These are phyloP conservation scores for Dasypus novemcinctus DNA, from an alignment of 2,113 vertebrate genomes.

Conservation along the genomic window DNA sequence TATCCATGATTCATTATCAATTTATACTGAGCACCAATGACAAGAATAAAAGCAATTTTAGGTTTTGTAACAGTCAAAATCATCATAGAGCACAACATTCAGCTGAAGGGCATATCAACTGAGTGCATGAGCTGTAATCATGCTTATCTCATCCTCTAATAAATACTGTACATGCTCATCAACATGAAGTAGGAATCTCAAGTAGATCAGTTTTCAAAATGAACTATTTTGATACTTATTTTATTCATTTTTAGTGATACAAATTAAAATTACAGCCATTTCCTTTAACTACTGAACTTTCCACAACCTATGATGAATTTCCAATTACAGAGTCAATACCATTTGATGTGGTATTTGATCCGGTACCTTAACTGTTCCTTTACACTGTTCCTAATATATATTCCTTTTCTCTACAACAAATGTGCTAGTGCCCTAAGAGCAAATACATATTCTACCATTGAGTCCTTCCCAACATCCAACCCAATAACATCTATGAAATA, in stretches of 20 bases:
- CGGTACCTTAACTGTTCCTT: background rate
- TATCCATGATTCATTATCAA: background rate
- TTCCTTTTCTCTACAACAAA: constrained; percentile 12
- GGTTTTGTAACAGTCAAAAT: background rate
- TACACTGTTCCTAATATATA: background rate
- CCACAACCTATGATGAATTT: background rate
- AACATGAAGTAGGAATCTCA: background rate
- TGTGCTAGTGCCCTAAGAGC: background rate
- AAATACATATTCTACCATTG: background rate
- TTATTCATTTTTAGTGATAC: background rate
- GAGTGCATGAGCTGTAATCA: background rate
- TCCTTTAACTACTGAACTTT: background rate
- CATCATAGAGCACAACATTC: background rate
- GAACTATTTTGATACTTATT: background rate
- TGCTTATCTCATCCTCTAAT: background rate
- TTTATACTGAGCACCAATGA: background rate
- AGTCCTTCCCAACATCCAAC: background rate
- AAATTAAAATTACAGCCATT: background rate
- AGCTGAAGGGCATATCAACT: background rate
- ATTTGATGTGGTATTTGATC: background rate
- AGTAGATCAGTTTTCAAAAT: background rate
- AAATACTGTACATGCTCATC: background rate
- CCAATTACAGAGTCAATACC: background rate
- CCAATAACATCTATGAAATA: constrained; percentile 23
- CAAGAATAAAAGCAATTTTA: background rate